These are phyloP conservation scores for Caenorhabditis angaria DNA, from an alignment of 2,888 invertebrate species.

Conservation along the genomic window DNA sequence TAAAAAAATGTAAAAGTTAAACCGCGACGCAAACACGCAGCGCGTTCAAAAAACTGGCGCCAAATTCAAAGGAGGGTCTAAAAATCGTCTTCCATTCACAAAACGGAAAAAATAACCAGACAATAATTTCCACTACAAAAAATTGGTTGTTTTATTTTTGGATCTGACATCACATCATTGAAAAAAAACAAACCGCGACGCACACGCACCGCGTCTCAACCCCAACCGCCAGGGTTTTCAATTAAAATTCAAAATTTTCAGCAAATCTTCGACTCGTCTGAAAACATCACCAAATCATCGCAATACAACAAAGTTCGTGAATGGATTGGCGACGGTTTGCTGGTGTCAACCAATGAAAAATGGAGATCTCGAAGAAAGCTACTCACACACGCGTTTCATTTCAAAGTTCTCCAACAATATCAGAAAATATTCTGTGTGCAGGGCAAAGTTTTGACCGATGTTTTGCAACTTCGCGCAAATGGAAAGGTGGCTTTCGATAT, in stretches of 20 bases:
- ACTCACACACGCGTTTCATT: constrained; percentile 76
- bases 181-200: too few species aligned
- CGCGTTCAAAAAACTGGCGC: too few species aligned
- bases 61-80: too few species aligned
- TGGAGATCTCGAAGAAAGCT: constrained; percentile 75
- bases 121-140: too few species aligned
- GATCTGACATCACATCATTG: too few species aligned
- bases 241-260: background rate
- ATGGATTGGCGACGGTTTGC: constrained; percentile 75
- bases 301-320: constrained; percentile 73
- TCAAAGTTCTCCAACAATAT: constrained; percentile 75
- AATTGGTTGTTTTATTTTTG: too few species aligned
- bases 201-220: constrained; percentile 22
- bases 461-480: constrained; percentile 68
- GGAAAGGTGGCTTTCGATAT: constrained; percentile 73
- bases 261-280: constrained; percentile 65
- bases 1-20: too few species aligned
- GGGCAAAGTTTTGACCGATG: constrained; percentile 66
- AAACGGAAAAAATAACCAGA: too few species aligned
- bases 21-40: too few species aligned
- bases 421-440: constrained; percentile 47
- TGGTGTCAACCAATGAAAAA: constrained; percentile 74
- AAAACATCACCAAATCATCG: constrained; percentile 71
- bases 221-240: background rate
- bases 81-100: too few species aligned